These are phyloP conservation scores for Drosophila pegasa DNA, from an alignment of 2,888 invertebrate genomes.

Conservation along the genomic window DNA sequence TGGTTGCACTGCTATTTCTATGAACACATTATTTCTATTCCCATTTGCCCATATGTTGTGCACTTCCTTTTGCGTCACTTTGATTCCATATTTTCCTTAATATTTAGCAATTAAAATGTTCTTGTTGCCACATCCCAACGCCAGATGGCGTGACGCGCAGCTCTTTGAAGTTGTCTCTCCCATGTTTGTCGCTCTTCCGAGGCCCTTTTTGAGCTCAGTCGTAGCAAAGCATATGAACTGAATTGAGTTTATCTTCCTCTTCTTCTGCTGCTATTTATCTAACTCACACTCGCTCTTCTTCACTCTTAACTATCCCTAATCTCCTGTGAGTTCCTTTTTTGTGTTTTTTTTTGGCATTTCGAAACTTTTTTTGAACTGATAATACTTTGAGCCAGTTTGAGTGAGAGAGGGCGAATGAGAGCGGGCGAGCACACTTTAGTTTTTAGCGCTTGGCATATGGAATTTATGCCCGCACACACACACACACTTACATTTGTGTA, in stretches of 20 bases:
- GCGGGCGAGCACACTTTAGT: conserved; percentile 31
- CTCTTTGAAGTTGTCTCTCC: conserved; percentile 18
- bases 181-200: background rate
- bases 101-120: conserved; percentile 17
- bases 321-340: conserved; percentile 33
- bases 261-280: background rate
- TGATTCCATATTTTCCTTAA: background rate
- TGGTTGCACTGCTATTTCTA: too few species aligned
- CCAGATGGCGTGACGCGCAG: conserved; percentile 47
- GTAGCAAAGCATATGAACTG: background rate
- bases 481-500: conserved; percentile 46
- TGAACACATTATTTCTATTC: too few species aligned
- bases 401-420: background rate
- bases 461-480: conserved; percentile 59
- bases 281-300: background rate
- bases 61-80: conserved; percentile 9
- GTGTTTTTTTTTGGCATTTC: conserved; percentile 38
- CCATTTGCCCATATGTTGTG: too few species aligned
- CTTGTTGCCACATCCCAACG: background rate
- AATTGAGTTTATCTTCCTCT: background rate
- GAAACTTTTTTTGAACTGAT: conserved; percentile 56
- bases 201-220: background rate
- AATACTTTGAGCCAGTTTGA: conserved; percentile 55
- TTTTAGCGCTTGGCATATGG: conserved; percentile 68
- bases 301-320: conserved; percentile 27